Evolutionary conservation across 2,888 invertebrate genomes (phyloP).

Genomic region (Byasa hedistus): DNA sequence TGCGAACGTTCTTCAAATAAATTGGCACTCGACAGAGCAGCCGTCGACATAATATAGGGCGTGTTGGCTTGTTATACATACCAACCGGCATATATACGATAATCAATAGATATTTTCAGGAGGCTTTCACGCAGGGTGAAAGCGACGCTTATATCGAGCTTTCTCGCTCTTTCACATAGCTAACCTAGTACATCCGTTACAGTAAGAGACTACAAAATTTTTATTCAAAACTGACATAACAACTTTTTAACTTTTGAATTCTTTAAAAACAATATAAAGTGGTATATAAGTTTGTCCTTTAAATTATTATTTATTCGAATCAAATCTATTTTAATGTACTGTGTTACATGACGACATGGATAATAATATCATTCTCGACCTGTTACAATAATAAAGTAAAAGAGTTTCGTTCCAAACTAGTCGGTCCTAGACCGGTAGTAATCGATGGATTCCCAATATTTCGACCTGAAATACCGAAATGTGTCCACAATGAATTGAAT

Average conservation of each 20-base stretch:
- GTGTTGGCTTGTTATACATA: conserved; percentile 64
- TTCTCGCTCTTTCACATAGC: conserved; percentile 68
- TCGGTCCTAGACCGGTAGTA: too few relatives aligned
- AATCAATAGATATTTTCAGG: conserved; percentile 81
- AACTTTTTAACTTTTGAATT: background rate
- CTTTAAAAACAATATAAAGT: background rate
- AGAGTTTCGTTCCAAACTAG: too few relatives aligned
- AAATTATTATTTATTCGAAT: too few relatives aligned
- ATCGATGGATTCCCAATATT: too few relatives aligned
- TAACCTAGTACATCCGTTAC: conserved; percentile 57
- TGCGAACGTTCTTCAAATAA: conserved; percentile 70
- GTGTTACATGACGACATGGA: too few relatives aligned
- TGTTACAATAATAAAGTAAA: too few relatives aligned
- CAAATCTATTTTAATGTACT: too few relatives aligned
- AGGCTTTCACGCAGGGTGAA: conserved; percentile 73
- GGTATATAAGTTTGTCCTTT: too few relatives aligned
- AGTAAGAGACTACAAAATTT: conserved; percentile 39
- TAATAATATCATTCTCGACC: too few relatives aligned
- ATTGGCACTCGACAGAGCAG: conserved; percentile 68
- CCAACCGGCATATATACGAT: conserved; percentile 71
- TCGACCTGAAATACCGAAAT: background rate
- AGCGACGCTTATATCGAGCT: conserved; percentile 53
- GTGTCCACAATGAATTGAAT: background rate
- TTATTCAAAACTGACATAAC: background rate
- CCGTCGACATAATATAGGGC: conserved; percentile 65